Conservation (phyloP, 2,888 invertebrate species). For the Dione juno region DNA sequence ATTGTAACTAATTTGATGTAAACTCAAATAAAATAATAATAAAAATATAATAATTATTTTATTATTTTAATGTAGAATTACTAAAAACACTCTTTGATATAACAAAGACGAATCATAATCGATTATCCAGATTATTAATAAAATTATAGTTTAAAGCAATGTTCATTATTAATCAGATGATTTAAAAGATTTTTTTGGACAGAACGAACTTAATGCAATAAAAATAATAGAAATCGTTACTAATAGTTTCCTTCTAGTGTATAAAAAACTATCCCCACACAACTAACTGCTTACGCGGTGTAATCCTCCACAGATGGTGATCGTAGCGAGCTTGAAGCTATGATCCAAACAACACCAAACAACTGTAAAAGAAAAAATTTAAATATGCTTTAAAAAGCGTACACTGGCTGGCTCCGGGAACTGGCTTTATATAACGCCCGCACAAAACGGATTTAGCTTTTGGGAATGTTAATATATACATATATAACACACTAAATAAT, state of each 20-base stretch:
- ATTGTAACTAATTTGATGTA: not conserved
- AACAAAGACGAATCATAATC: not conserved
- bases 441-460: conserved; percentile 79
- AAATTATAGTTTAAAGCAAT: no score
- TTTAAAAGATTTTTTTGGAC: not conserved
- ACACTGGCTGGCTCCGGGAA: conserved; percentile 72
- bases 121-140: not conserved
- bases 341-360: conserved; percentile 84
- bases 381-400: conserved; percentile 83
- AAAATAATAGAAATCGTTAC: not conserved
- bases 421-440: conserved; percentile 80
- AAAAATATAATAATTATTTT: not conserved
- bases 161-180: not conserved
- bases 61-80: not conserved
- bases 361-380: conserved; percentile 85
- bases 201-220: not conserved
- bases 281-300: conserved; percentile 80
- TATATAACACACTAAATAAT: conserved; percentile 63
- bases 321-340: conserved; percentile 84
- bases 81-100: not conserved
- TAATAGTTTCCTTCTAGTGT: conserved; percentile 43
- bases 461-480: conserved; percentile 76
- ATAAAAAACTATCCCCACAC: conserved; percentile 57
- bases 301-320: conserved; percentile 84
- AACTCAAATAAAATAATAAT: not conserved